Evolutionary conservation across 2,797 vertebrate species (phyloP).

Genomic region (Syndactyla subalaris): DNA sequence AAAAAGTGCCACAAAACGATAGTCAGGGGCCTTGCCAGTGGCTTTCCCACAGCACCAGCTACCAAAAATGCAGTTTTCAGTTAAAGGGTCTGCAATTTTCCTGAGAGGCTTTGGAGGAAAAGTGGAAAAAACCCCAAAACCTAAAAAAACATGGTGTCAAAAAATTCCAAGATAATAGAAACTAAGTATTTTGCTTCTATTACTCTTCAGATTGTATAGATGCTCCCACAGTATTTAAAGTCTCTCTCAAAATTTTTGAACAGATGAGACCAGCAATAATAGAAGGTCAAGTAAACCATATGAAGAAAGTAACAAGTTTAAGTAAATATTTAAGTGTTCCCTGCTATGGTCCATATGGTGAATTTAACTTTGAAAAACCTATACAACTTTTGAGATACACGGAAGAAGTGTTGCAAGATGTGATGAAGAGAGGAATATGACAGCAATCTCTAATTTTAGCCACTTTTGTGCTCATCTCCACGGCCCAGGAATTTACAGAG

Average conservation of each 20-base stretch:
- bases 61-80: neutral
- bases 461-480: neutral
- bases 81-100: neutral
- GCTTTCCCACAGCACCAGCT: neutral
- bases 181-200: neutral
- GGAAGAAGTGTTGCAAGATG: neutral
- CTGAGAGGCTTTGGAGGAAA: neutral
- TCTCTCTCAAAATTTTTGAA: neutral
- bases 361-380: neutral
- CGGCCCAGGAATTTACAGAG: neutral
- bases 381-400: neutral
- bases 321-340: neutral
- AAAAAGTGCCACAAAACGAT: neutral
- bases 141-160: neutral
- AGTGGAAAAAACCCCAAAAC: too few relatives aligned
- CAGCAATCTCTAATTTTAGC: neutral
- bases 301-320: neutral
- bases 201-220: neutral
- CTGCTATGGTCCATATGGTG: fast-evolving
- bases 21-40: neutral
- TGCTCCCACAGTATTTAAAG: neutral
- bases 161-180: neutral
- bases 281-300: neutral
- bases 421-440: neutral
- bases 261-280: neutral